phyloP scores from a whole-genome alignment of 2,113 vertebrate genomes.

The Melanerpes formicivorus region DNA sequence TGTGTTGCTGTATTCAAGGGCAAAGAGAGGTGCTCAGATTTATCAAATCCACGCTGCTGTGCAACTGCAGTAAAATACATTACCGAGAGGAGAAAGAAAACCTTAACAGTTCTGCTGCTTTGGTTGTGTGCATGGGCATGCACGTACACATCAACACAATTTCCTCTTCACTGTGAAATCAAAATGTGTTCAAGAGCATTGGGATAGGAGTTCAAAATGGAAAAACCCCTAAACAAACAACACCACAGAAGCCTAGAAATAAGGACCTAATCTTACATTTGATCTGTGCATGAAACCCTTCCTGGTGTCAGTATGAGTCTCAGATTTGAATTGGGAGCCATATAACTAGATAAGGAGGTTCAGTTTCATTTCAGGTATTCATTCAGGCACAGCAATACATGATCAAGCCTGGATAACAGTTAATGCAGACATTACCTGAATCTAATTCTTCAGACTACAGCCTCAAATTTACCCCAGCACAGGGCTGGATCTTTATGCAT shows the following conservation, averaged over 20 bases:
- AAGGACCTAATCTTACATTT: conserved; percentile 13
- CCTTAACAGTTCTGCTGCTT: neutral
- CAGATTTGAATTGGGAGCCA: neutral
- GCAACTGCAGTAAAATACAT: neutral
- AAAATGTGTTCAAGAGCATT: neutral
- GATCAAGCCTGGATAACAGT: conserved; percentile 4
- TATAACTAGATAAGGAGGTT: neutral
- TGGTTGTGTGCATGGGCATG: neutral
- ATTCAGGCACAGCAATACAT: conserved; percentile 4
- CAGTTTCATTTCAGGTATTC: neutral
- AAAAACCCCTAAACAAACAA: neutral
- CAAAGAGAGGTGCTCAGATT: conserved; percentile 2
- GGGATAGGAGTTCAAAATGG: neutral
- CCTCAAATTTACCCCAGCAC: neutral
- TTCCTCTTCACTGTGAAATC: neutral
- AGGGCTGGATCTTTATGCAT: neutral
- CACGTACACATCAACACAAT: neutral
- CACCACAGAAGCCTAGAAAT: neutral
- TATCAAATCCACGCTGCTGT: neutral
- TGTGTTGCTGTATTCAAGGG: neutral
- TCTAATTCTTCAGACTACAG: conserved; percentile 5
- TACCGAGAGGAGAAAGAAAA: neutral
- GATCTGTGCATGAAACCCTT: conserved; percentile 8
- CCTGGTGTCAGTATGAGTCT: conserved; percentile 6
- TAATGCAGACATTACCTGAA: conserved; percentile 20